A percentile compares a stretch with the other conserved stretches of the same genome.
These are phyloP conservation scores for Phengaris alcon DNA, from an alignment of 2,888 invertebrate genomes.

Conservation along the genomic window DNA sequence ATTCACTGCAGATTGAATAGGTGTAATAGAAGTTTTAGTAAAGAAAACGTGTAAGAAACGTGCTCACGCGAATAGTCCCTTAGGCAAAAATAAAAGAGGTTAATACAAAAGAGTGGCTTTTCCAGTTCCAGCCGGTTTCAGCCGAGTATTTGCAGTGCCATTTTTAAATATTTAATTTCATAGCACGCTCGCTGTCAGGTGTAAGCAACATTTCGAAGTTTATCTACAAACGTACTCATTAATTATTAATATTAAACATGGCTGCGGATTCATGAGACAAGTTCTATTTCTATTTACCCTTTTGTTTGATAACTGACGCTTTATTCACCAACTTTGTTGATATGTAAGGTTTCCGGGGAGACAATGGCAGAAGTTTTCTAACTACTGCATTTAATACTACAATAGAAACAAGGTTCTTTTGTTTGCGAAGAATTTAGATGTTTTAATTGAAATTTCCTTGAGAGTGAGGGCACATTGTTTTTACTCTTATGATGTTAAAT, in stretches of 20 bases:
- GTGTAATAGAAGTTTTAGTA: too few relatives aligned
- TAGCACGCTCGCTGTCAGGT: constrained; percentile 1
- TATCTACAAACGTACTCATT: neutral
- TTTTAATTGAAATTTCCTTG: constrained; percentile 15
- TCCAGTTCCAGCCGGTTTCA: neutral
- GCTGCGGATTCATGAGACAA: neutral
- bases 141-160: neutral
- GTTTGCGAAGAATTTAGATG: constrained; percentile 5
- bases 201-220: constrained; percentile 11
- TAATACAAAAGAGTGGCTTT: neutral
- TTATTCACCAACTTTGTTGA: constrained; percentile 24
- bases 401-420: constrained; percentile 18
- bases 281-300: constrained; percentile 17
- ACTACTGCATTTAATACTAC: constrained; percentile 23
- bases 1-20: too few relatives aligned
- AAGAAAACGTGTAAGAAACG: too few relatives aligned
- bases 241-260: neutral
- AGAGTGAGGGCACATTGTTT: neutral
- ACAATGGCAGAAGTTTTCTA: constrained; percentile 21
- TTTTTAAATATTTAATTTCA: constrained; percentile 14
- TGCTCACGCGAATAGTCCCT: too few relatives aligned
- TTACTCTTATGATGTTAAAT: neutral
- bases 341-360: constrained; percentile 18
- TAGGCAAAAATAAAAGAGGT: too few relatives aligned
- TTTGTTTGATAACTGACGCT: constrained; percentile 12